Conservation (phyloP, 1,140 invertebrate genomes). For the Panulirus ornatus region DNA sequence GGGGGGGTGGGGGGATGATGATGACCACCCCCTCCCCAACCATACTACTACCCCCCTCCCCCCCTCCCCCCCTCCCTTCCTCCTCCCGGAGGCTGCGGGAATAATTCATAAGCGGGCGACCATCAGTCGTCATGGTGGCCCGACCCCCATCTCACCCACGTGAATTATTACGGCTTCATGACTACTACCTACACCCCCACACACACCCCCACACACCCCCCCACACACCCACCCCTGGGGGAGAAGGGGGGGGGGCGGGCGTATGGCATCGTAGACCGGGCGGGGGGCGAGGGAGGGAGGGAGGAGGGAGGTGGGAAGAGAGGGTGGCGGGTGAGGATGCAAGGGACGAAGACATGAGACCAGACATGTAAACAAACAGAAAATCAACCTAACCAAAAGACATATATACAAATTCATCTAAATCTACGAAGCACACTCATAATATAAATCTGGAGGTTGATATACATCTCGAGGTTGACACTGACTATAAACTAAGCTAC, state of each 20-base stretch:
- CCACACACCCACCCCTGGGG: too few species aligned
- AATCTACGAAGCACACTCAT: too few species aligned
- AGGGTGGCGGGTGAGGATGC: not conserved
- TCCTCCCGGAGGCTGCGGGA: too few species aligned
- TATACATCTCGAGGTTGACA: too few species aligned
- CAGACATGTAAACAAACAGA: not conserved
- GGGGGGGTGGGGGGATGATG: too few species aligned
- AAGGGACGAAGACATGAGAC: not conserved
- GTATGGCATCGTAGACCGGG: constrained; percentile 2
- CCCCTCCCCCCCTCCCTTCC: too few species aligned
- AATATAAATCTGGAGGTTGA: too few species aligned
- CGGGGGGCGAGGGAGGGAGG: not conserved
- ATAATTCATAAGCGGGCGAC: constrained; percentile 40
- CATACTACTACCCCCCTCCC: too few species aligned
- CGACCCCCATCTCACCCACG: constrained; percentile 43
- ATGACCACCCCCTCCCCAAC: too few species aligned
- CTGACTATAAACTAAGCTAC: too few species aligned
- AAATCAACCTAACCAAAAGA: too few species aligned
- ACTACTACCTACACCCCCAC: not conserved
- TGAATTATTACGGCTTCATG: constrained; percentile 62
- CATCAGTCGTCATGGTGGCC: constrained; percentile 59
- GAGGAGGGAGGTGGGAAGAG: not conserved
- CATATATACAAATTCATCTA: too few species aligned
- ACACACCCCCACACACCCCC: not conserved
- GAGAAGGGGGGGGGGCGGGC: constrained; percentile 15